phyloP scores from a whole-genome alignment of 2,888 invertebrate genomes.

The Synanthedon formicaeformis region DNA sequence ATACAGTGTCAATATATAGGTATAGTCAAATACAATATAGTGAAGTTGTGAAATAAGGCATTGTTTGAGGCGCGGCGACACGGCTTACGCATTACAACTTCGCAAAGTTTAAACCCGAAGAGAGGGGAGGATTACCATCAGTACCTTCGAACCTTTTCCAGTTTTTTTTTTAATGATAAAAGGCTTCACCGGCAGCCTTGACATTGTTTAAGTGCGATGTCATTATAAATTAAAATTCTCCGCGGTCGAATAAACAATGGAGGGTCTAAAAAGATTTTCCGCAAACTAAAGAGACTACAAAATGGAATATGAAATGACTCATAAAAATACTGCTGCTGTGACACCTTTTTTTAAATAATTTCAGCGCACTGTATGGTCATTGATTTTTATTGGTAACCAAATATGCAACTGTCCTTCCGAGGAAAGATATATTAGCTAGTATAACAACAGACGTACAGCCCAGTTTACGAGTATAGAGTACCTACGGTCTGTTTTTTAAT shows the following conservation, averaged over 20 bases:
- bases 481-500: too few species aligned
- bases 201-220: background rate
- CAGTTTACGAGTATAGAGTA: too few species aligned
- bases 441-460: too few species aligned
- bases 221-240: background rate
- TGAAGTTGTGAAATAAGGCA: conserved; percentile 3
- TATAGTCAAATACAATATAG: background rate
- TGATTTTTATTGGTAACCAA: too few species aligned
- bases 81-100: conserved; percentile 25
- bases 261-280: background rate
- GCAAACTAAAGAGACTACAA: background rate
- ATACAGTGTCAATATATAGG: background rate
- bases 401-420: too few species aligned
- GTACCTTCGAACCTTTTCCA: background rate
- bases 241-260: background rate
- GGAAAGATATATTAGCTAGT: too few species aligned
- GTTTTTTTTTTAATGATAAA: background rate
- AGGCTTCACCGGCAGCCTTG: background rate
- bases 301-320: too few species aligned
- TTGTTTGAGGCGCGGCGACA: conserved; percentile 15
- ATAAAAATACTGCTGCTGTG: too few species aligned
- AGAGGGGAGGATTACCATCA: background rate
- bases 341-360: too few species aligned
- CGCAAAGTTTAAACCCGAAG: conserved; percentile 7
- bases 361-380: too few species aligned